Conservation (phyloP, 2,888 invertebrate genomes). For the Aporophyla nigra region DNA sequence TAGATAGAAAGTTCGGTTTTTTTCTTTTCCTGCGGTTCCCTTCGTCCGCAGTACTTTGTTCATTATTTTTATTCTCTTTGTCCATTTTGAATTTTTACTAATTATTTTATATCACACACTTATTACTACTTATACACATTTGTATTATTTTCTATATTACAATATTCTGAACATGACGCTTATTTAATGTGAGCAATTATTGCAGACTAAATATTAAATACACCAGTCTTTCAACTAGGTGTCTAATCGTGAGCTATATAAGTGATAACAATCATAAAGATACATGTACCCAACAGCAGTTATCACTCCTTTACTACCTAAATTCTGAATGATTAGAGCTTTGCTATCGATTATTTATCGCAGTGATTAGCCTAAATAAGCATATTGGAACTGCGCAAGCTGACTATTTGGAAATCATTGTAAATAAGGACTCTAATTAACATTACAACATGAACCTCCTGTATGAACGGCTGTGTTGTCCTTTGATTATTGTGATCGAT, state of each 20-base stretch:
- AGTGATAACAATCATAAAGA: constrained; percentile 67
- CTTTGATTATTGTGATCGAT: background rate
- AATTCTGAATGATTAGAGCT: constrained; percentile 48
- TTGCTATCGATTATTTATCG: constrained; percentile 54
- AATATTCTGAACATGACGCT: constrained; percentile 35
- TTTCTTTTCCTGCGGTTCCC: constrained; percentile 67
- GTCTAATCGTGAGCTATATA: constrained; percentile 59
- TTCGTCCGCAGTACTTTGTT: constrained; percentile 39
- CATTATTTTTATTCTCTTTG: constrained; percentile 32
- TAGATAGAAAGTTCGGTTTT: constrained; percentile 83
- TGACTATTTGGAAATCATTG: background rate
- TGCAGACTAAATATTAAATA: constrained; percentile 54
- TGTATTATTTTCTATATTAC: constrained; percentile 8
- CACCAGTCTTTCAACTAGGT: constrained; percentile 38
- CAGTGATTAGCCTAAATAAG: constrained; percentile 58
- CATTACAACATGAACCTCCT: constrained; percentile 15
- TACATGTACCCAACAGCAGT: constrained; percentile 46
- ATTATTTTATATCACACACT: constrained; percentile 32
- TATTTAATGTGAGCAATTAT: constrained; percentile 38
- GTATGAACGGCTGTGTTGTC: background rate
- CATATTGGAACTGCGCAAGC: constrained; percentile 23
- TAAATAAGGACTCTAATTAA: constrained; percentile 1
- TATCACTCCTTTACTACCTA: constrained; percentile 59
- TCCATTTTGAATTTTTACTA: constrained; percentile 43
- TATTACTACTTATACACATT: constrained; percentile 25